Evolutionary conservation across 2,888 invertebrate genomes (phyloP), one percentile per base, ranked within the genome.

Genomic region (Pristionchus mayeri): DNA sequence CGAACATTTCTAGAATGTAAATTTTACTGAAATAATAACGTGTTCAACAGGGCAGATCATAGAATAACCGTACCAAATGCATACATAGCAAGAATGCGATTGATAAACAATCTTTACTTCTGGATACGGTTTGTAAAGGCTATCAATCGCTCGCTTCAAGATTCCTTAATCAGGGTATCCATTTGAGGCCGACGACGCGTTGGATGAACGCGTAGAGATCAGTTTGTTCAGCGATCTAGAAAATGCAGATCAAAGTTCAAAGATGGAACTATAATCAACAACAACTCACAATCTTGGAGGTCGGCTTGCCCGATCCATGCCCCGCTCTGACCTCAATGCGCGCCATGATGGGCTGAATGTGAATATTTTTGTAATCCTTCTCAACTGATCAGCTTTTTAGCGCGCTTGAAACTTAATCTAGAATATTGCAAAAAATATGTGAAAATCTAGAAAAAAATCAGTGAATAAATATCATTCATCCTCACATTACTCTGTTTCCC

Each of bases 231-330:
- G 97, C 97, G 92, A 98, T 98, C 96, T 97, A 44, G 18, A 63
- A 63, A 18, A 63, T 44, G 37, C 4, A 37, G 71, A 50, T 30
- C 76, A 78, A 30, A 78, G 76, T 50, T 50, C 50, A 78, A 54
- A 57, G 54, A 52, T 44, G 37, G 30, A 95, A 93, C 63, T 34
- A 48, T 48, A 13, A 34, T 34, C 18, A 63, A n/a, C n/a, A n/a
- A n/a, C n/a, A 34, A 97, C 91, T 95, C 93, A 97, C 97, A 91
- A 96, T 94, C 95, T 99, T 99, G 3, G 96, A 95, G 63, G 97
- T 98, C 83, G 98, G 98, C 93, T 98, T 99, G 50, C 98, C 98
- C 86, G 96, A 95, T 71, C 98, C 98, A 94, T 99, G 99, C 0
- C 99, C 99, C 24, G 98, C 96, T 94, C 97, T 97, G 85, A 96